Evolutionary conservation across 2,113 vertebrate genomes (phyloP), one percentile per base, ranked within the genome.

Genomic region (Hyperopisus bebe): DNA sequence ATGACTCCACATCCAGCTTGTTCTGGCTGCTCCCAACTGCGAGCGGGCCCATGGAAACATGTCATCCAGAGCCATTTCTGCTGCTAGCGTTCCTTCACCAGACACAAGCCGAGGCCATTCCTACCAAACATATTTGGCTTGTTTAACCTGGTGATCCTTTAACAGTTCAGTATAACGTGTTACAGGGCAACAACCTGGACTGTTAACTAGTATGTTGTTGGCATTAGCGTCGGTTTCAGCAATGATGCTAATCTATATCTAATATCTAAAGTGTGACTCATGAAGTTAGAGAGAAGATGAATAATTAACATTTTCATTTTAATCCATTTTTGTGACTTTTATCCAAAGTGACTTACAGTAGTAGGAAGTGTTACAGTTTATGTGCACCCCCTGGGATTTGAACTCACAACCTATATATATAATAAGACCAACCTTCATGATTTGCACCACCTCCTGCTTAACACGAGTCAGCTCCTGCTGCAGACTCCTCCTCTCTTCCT

Each of bases 401-500:
- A 66, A 66, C 55, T 19, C 55, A 66, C 9, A 0, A 66, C 62
- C 62, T 66, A 2, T 21, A 35, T 82, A 31, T 13, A 82, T 31
- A 35, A 24, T n/a, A 24, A 84, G 44, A 84, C 82, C 82, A 84
- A 84, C 98, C 97, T 99, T 98, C 96, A 95, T 97, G 91, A 97
- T 97, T 90, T 96, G 96, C 92, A 97, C 96, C 50, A 97, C 97
- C 89, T 99, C 97, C 94, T 98, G 97, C 91, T 98, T 99, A 91
- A 97, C 96, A 77, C 96, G 95, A 89, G 95, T 97, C 88, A 99
- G 96, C 86, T 99, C 97, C 89, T 96, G 96, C 70, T 98, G 98
- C 90, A 99, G 96, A 91, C 91, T 97, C 92, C 94, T 92, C 83
- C 97, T 96, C 90, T 99, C 98, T 84, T 99, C 97, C 91, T 99